These are phyloP conservation scores for Gobionotothen gibberifrons DNA, from an alignment of 2,797 vertebrate species.

Conservation along the genomic window DNA sequence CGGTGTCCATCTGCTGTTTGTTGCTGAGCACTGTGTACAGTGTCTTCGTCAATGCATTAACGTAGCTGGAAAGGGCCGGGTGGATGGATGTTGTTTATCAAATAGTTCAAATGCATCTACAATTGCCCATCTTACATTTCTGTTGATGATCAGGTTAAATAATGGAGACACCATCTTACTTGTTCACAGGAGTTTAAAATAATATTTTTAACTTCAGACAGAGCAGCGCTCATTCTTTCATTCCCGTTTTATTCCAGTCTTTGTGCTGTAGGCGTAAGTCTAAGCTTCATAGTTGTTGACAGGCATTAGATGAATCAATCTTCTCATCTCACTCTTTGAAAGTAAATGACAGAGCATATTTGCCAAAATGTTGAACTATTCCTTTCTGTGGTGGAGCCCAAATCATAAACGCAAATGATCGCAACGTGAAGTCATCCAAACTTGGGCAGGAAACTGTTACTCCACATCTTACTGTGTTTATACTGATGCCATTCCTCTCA, in stretches of 20 bases:
- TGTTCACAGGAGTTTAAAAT: too few relatives aligned
- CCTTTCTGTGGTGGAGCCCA: neutral
- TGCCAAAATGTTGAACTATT: neutral
- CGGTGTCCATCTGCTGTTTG: too few relatives aligned
- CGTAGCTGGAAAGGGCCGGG: neutral
- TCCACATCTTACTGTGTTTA: slow-evolving; percentile 7
- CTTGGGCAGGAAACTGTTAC: slow-evolving; percentile 6
- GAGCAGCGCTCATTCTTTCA: neutral
- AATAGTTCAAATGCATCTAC: too few relatives aligned
- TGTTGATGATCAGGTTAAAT: too few relatives aligned
- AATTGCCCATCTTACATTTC: too few relatives aligned
- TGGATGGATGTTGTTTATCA: too few relatives aligned
- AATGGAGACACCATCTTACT: too few relatives aligned
- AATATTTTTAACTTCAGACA: neutral
- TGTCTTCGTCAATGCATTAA: too few relatives aligned
- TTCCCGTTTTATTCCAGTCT: neutral
- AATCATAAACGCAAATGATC: neutral
- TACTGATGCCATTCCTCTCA: slow-evolving; percentile 33
- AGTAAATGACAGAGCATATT: neutral
- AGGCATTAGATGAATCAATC: neutral
- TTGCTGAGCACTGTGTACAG: too few relatives aligned
- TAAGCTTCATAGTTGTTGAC: neutral
- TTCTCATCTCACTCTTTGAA: neutral
- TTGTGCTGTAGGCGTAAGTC: neutral
- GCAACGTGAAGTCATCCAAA: neutral